A percentile compares a stretch with the other conserved stretches of the same genome.
Evolutionary conservation across 1,140 invertebrate species (phyloP).

Genomic region (Drosophila orosa): DNA sequence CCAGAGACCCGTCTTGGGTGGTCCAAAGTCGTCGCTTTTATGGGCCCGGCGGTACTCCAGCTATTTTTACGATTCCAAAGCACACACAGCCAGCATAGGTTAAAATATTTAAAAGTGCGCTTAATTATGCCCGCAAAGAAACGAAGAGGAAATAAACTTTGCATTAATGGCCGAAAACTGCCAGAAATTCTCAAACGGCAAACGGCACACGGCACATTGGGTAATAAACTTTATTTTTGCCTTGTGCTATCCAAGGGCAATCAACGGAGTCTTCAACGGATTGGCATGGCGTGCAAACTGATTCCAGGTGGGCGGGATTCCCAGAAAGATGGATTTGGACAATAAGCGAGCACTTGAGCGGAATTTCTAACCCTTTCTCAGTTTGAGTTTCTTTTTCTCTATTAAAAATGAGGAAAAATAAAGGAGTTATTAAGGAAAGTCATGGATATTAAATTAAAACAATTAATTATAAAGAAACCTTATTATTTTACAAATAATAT

Average conservation of each 20-base stretch:
- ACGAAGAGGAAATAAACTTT: constrained; percentile 38
- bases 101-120: constrained; percentile 79
- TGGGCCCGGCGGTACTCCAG: constrained; percentile 52
- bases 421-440: neutral
- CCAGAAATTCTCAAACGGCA: constrained; percentile 55
- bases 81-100: constrained; percentile 61
- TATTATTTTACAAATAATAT: neutral
- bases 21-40: constrained; percentile 56
- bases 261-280: constrained; percentile 25
- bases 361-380: neutral
- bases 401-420: neutral
- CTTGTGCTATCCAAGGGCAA: constrained; percentile 7
- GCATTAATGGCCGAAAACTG: constrained; percentile 41
- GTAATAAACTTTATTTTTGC: constrained; percentile 51
- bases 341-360: neutral
- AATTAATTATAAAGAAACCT: neutral
- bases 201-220: constrained; percentile 37
- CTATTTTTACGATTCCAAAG: constrained; percentile 58
- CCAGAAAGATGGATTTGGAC: constrained; percentile 4
- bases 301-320: constrained; percentile 31
- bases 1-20: constrained; percentile 22
- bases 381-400: neutral
- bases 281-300: constrained; percentile 2
- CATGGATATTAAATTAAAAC: neutral
- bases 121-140: constrained; percentile 70